Evolutionary conservation across 2,797 vertebrate genomes (phyloP).

Genomic region (Yasuhikotakia modesta): DNA sequence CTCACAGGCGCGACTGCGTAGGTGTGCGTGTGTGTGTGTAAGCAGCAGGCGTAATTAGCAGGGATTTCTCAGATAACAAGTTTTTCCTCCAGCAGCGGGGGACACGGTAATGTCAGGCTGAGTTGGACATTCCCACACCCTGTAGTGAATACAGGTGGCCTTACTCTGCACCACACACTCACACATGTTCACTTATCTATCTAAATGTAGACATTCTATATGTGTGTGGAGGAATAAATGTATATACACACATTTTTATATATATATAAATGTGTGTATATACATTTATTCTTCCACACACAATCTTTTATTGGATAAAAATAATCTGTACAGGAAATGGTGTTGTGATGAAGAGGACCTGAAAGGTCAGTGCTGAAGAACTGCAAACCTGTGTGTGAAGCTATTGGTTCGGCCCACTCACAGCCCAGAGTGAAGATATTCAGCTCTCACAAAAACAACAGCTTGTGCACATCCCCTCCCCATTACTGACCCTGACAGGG

Average conservation of each 20-base stretch:
- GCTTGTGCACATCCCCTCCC: conserved; percentile 54
- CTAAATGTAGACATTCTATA: no score
- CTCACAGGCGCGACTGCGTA: conserved; percentile 22
- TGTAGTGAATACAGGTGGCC: conserved; percentile 63
- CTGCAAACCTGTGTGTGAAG: conserved; percentile 21
- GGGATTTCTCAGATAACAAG: conserved; percentile 66
- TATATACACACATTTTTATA: background rate
- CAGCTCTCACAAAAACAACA: conserved; percentile 49
- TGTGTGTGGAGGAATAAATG: no score
- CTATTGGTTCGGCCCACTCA: no score
- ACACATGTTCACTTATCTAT: no score
- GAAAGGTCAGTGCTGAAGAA: background rate
- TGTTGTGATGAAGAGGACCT: background rate
- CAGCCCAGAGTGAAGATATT: conserved; percentile 55
- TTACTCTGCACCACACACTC: conserved; percentile 46
- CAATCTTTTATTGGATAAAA: background rate
- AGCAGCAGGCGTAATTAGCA: conserved; percentile 66
- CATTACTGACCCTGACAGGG: conserved; percentile 60
- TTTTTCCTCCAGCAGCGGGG: conserved; percentile 62
- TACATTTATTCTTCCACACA: background rate
- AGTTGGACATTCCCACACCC: conserved; percentile 64
- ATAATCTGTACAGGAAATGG: background rate
- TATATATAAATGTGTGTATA: no score
- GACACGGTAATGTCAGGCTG: conserved; percentile 57
- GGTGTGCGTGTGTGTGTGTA: no score